phyloP scores from a whole-genome alignment of 2,113 vertebrate genomes.

The Anser brachyrhynchus region DNA sequence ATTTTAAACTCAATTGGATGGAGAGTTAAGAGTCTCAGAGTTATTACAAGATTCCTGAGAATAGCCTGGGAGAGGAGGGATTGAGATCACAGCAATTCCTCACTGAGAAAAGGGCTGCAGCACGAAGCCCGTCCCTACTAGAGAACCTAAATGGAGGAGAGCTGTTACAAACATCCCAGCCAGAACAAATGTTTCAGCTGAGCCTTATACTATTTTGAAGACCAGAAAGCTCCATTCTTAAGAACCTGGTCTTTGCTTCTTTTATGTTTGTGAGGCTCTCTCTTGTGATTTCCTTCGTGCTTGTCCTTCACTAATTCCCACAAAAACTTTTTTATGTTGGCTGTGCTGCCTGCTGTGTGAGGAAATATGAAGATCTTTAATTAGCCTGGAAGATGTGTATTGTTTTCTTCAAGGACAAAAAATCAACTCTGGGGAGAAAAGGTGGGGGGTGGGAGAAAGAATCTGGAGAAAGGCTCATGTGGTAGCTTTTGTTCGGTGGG shows the following conservation, averaged over 20 bases:
- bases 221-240: background rate
- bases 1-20: background rate
- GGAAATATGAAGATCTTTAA: background rate
- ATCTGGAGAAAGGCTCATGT: background rate
- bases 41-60: background rate
- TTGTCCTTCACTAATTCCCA: background rate
- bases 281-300: fast-evolving
- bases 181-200: background rate
- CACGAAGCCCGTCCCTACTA: background rate
- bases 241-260: background rate
- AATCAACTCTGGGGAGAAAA: background rate
- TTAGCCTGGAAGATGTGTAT: background rate
- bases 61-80: background rate
- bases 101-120: background rate
- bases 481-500: background rate
- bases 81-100: background rate
- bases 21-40: background rate
- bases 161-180: background rate
- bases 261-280: background rate
- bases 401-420: background rate
- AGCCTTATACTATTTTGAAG: background rate
- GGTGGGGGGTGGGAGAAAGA: background rate
- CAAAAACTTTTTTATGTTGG: background rate
- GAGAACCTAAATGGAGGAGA: background rate
- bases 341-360: background rate